These are phyloP conservation scores for Chalcosyrphus nemorum DNA, from an alignment of 2,888 invertebrate species.

Conservation along the genomic window DNA sequence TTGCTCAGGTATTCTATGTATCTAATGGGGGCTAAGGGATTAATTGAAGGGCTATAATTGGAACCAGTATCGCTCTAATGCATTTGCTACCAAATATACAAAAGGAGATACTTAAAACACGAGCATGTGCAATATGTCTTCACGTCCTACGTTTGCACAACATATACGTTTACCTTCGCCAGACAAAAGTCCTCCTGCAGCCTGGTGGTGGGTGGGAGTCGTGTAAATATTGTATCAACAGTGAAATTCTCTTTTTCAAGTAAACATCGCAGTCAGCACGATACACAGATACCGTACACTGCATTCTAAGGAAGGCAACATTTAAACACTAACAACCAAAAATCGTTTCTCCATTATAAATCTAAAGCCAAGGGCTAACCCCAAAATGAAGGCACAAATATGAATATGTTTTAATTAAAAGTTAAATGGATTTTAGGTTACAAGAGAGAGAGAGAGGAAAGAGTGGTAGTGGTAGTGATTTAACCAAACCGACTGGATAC, in stretches of 20 bases:
- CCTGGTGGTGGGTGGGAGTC: not conserved
- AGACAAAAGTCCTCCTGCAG: not conserved
- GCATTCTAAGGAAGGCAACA: not conserved
- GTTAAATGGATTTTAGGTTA: conserved; percentile 46
- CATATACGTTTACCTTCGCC: not conserved
- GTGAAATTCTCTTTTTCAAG: conserved; percentile 14
- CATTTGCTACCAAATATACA: not conserved
- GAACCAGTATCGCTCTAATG: not conserved
- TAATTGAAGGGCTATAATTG: not conserved
- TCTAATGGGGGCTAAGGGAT: not conserved
- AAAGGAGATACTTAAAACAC: not conserved
- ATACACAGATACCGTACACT: not conserved
- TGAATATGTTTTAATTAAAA: conserved; percentile 54
- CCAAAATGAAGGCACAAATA: conserved; percentile 7
- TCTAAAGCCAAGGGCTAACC: not conserved
- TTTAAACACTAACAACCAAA: not conserved
- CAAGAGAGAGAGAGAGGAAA: conserved; percentile 4
- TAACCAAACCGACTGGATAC: not conserved
- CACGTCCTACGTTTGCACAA: conserved; percentile 11
- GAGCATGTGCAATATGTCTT: conserved; percentile 7
- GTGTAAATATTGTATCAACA: conserved; percentile 21
- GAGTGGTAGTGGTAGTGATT: not conserved
- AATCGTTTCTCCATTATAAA: conserved; percentile 1
- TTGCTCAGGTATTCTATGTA: not conserved
- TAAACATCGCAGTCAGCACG: conserved; percentile 9